Conservation (phyloP, 2,113 vertebrate genomes). For the Lepisosteus osseus region DNA sequence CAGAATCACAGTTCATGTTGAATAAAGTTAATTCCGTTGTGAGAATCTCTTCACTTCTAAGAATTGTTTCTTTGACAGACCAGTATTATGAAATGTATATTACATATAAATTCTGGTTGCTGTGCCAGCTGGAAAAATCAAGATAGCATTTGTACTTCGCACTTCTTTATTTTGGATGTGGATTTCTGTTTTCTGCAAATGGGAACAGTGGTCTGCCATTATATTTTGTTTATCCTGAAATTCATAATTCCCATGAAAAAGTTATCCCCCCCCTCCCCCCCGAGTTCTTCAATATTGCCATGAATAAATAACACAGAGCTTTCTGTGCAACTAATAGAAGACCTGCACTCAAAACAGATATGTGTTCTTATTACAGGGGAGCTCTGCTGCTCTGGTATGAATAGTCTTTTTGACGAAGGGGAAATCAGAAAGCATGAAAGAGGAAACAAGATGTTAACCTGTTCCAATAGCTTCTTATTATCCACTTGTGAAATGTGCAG, state of each 20-base stretch:
- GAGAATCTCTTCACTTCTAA: no score
- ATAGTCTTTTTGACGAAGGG: conserved; percentile 11
- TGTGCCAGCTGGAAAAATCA: no score
- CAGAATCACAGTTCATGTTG: no score
- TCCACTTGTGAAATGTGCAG: conserved; percentile 11
- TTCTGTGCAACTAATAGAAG: background rate
- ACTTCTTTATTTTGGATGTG: background rate
- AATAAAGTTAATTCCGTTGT: no score
- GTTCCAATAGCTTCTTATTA: conserved; percentile 6
- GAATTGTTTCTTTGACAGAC: no score
- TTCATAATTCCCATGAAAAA: background rate
- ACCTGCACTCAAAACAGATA: background rate
- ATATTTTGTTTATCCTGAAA: no score
- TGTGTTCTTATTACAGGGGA: background rate
- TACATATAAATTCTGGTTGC: no score
- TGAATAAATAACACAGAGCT: background rate
- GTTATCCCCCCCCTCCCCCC: background rate
- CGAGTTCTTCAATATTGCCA: no score
- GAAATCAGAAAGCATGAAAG: background rate
- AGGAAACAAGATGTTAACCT: conserved; percentile 7
- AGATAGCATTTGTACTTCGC: no score
- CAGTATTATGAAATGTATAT: no score
- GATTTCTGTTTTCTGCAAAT: background rate
- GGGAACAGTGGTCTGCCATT: background rate
- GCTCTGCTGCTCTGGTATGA: background rate